Evolutionary conservation across 2,888 invertebrate genomes (phyloP), one percentile per base, ranked within the genome.

Genomic region (Xestia sexstrigata): DNA sequence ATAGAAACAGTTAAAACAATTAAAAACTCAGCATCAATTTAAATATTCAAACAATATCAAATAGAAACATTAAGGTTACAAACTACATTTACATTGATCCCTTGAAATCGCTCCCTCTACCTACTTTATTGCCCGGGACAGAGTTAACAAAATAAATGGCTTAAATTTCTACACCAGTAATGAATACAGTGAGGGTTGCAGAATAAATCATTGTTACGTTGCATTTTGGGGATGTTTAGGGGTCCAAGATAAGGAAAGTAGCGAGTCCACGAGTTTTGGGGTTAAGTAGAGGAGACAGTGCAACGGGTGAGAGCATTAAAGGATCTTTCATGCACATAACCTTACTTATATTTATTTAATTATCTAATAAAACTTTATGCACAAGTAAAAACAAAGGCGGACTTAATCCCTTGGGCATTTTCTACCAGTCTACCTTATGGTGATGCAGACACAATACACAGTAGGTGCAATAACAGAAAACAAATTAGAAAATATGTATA

Each of bases 81-180:
- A 93, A 94, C 92, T 93, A 90, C 89, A 85, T 86, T 90, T 84
- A 86, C 89, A 89, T 87, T 87, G 91, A 84, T 93, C 93, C 93
- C 93, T 92, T 91, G 66, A 74, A 91, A 92, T 88, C 92, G 89
- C 91, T 93, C 95, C 95, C 92, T 91, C 90, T 89, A 92, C 90
- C 63, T 91, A 94, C 90, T 96, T 95, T 95, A 96, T 96, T 93
- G 93, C 93, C 94, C 95, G 93, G 93, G 91, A 93, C 94, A 93
- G 93, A 95, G 95, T 94, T 96, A 96, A 96, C 96, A 96, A 95
- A 96, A 96, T 96, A 96, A 96, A 96, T 96, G 96, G 96, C 95
- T 96, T 94, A 96, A 96, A 96, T 96, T 96, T 96, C 96, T 96
- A 96, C 96, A 96, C 96, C 96, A 93, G 94, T 96, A 96, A 96